Evolutionary conservation across 2,113 vertebrate species (phyloP).

Genomic region (Choloepus hoffmanni): DNA sequence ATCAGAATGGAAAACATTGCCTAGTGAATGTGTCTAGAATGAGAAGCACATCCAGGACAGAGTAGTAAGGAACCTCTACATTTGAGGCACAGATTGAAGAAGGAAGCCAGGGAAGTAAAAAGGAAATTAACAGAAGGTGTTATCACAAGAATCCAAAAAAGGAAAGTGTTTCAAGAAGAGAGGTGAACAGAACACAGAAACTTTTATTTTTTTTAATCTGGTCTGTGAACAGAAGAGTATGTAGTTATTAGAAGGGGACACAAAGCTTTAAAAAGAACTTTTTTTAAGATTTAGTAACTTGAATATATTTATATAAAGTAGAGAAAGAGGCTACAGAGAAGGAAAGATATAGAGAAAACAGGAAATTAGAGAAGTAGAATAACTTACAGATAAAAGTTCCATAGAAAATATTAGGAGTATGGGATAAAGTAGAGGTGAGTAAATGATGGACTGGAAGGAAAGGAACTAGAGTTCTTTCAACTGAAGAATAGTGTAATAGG

Average conservation of each 20-base stretch:
- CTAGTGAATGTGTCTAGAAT: not conserved
- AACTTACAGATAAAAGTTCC: not conserved
- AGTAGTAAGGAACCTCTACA: not conserved
- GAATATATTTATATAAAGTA: conserved; percentile 13
- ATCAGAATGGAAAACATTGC: not conserved
- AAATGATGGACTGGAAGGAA: not conserved
- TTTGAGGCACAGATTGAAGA: not conserved
- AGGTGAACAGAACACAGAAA: not conserved
- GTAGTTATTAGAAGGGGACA: not conserved
- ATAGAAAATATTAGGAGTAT: not conserved
- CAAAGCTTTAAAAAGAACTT: not conserved
- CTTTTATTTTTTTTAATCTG: not conserved
- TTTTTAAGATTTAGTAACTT: not conserved
- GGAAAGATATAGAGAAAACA: not conserved
- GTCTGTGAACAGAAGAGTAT: not conserved
- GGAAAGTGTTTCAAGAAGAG: not conserved
- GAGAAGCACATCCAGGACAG: not conserved
- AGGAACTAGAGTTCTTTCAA: not conserved
- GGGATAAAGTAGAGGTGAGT: not conserved
- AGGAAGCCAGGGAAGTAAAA: not conserved
- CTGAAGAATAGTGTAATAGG: not conserved
- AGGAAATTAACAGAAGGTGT: conserved; percentile 23
- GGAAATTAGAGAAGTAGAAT: not conserved
- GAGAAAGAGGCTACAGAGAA: not conserved
- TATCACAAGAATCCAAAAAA: not conserved